These are phyloP conservation scores for Thereva unica DNA, from an alignment of 2,888 invertebrate genomes.

Conservation along the genomic window DNA sequence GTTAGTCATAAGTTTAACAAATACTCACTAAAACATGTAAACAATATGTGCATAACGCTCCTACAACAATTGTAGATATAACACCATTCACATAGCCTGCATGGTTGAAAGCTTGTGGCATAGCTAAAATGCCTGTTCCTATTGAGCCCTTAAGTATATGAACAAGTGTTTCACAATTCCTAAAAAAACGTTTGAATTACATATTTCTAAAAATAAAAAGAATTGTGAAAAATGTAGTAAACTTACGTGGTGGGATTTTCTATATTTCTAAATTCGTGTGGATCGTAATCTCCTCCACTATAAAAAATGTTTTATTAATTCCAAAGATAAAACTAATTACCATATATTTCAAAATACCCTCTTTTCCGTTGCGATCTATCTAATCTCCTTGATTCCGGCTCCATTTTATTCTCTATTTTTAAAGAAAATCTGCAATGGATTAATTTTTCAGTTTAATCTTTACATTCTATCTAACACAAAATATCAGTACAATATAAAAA, in stretches of 20 bases:
- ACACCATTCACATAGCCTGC: slow-evolving; percentile 81
- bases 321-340: too few relatives aligned
- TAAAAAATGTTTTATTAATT: too few relatives aligned
- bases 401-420: too few relatives aligned
- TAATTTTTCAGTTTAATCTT: too few relatives aligned
- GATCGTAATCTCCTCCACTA: slow-evolving; percentile 61
- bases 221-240: not conserved
- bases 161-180: slow-evolving; percentile 30
- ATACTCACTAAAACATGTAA: slow-evolving; percentile 75
- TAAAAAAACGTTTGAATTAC: not conserved
- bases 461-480: too few relatives aligned
- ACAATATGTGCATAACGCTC: slow-evolving; percentile 81
- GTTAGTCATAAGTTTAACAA: not conserved
- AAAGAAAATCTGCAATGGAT: too few relatives aligned
- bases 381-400: too few relatives aligned
- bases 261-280: slow-evolving; percentile 66
- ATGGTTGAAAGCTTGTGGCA: slow-evolving; percentile 90
- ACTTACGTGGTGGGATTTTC: slow-evolving; percentile 69
- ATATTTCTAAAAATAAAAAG: not conserved
- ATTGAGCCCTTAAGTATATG: slow-evolving; percentile 78
- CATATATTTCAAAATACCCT: too few relatives aligned
- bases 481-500: too few relatives aligned
- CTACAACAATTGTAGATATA: slow-evolving; percentile 76
- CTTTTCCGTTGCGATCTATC: too few relatives aligned
- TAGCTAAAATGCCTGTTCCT: slow-evolving; percentile 91